Evolutionary conservation across 2,797 vertebrate genomes (phyloP).

Genomic region (Rhodeus uyekii): DNA sequence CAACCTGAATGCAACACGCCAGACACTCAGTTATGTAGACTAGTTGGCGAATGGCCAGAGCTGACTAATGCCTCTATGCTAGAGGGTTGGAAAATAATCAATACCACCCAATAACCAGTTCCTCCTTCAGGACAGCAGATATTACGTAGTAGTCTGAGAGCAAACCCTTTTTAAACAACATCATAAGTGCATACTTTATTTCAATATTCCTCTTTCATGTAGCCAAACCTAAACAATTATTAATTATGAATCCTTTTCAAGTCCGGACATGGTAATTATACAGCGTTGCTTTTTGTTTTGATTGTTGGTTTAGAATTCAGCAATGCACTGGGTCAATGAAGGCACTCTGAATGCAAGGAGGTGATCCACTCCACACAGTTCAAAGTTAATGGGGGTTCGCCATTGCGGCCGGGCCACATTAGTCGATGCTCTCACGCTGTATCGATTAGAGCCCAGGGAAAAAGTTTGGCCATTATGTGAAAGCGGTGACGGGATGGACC

Average conservation of each 20-base stretch:
- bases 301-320: slow-evolving; percentile 16
- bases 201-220: slow-evolving; percentile 73
- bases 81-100: slow-evolving; percentile 73
- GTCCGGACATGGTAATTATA: slow-evolving; percentile 62
- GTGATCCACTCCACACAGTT: slow-evolving; percentile 58
- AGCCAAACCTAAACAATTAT: slow-evolving; percentile 76
- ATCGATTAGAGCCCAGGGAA: slow-evolving; percentile 76
- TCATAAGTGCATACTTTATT: slow-evolving; percentile 80
- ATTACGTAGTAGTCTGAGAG: slow-evolving; percentile 77
- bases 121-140: slow-evolving; percentile 66
- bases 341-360: slow-evolving; percentile 46
- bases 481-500: slow-evolving; percentile 72
- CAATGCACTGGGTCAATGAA: slow-evolving; percentile 47
- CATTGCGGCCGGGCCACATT: slow-evolving; percentile 59
- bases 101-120: slow-evolving; percentile 76
- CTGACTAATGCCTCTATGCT: slow-evolving; percentile 80
- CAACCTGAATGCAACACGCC: slow-evolving; percentile 63
- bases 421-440: slow-evolving; percentile 64
- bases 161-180: slow-evolving; percentile 81
- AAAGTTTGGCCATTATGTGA: slow-evolving; percentile 78
- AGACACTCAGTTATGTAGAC: slow-evolving; percentile 61
- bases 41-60: slow-evolving; percentile 65
- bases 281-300: slow-evolving; percentile 51
- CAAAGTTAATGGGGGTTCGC: slow-evolving; percentile 62
- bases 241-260: slow-evolving; percentile 75